phyloP scores from a whole-genome alignment of 2,113 vertebrate genomes.

The Crotalus tigris region DNA sequence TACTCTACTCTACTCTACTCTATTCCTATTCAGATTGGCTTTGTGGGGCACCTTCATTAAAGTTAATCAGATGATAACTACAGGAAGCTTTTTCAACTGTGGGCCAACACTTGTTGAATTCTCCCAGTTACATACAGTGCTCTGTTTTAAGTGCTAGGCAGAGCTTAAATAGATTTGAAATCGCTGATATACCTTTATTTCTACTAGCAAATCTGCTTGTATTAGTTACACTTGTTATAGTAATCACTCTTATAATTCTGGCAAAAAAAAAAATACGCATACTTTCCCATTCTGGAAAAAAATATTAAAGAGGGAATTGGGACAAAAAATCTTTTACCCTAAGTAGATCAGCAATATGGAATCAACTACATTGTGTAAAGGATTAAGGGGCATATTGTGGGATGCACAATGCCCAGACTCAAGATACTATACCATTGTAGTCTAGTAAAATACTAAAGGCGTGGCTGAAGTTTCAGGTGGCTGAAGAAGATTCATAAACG shows the following conservation, averaged over 20 bases:
- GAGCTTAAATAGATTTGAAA: neutral
- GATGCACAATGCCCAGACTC: neutral
- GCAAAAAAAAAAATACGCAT: accelerated
- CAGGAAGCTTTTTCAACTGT: neutral
- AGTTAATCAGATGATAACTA: neutral
- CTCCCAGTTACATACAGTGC: neutral
- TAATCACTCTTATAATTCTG: neutral
- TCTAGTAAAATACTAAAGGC: too few species aligned
- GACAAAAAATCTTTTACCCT: neutral
- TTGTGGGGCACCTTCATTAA: neutral
- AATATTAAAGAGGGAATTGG: neutral
- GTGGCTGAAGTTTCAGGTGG: neutral
- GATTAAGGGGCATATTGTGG: neutral
- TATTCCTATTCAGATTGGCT: neutral
- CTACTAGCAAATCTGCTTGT: neutral
- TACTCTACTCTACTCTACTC: too few species aligned
- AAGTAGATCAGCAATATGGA: neutral
- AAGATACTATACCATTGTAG: neutral
- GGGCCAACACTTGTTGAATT: neutral
- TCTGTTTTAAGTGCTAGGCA: neutral
- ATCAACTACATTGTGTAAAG: neutral
- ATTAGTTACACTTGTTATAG: neutral
- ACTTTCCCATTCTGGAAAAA: neutral
- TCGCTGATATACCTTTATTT: neutral
- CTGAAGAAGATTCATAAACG: neutral